phyloP scores from a whole-genome alignment of 1,140 invertebrate genomes.

The Drosophila lacertosa region DNA sequence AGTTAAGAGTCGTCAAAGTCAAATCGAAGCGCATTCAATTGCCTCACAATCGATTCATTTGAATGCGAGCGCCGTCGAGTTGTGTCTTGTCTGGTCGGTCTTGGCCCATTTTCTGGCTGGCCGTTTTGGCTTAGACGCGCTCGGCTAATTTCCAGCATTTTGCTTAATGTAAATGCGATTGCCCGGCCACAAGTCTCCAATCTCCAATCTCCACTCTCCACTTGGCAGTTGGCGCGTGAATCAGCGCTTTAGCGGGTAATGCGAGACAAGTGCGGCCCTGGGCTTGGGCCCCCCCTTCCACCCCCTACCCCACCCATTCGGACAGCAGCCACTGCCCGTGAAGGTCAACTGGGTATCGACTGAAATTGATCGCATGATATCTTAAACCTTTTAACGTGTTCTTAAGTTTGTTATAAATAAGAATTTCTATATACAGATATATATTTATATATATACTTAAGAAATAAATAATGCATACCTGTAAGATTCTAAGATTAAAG shows the following conservation, averaged over 20 bases:
- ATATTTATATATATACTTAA: background rate
- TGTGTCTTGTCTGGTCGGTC: slow-evolving; percentile 46
- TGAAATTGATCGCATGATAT: slow-evolving; percentile 33
- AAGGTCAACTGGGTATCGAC: slow-evolving; percentile 46
- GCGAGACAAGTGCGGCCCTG: slow-evolving; percentile 41
- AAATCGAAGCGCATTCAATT: slow-evolving; percentile 43
- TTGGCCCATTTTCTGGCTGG: slow-evolving; percentile 56
- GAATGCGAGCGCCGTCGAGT: slow-evolving; percentile 52
- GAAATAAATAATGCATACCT: background rate
- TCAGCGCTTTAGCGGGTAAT: slow-evolving; percentile 53
- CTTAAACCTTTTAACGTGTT: slow-evolving; percentile 13
- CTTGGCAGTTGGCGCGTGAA: slow-evolving; percentile 48
- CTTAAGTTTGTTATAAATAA: background rate
- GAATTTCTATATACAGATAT: background rate
- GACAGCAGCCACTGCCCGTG: slow-evolving; percentile 44
- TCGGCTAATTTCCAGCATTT: slow-evolving; percentile 56
- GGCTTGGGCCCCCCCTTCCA: slow-evolving; percentile 9
- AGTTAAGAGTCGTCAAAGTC: slow-evolving; percentile 34
- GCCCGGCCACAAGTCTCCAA: too few species aligned
- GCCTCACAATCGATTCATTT: slow-evolving; percentile 54
- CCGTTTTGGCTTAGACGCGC: slow-evolving; percentile 56
- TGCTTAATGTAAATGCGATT: slow-evolving; percentile 59
- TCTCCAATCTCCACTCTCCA: too few species aligned
- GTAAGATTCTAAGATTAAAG: background rate
- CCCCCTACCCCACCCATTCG: background rate